Evolutionary conservation across 2,797 vertebrate genomes (phyloP).

Genomic region (Melanotaenia boesemani): DNA sequence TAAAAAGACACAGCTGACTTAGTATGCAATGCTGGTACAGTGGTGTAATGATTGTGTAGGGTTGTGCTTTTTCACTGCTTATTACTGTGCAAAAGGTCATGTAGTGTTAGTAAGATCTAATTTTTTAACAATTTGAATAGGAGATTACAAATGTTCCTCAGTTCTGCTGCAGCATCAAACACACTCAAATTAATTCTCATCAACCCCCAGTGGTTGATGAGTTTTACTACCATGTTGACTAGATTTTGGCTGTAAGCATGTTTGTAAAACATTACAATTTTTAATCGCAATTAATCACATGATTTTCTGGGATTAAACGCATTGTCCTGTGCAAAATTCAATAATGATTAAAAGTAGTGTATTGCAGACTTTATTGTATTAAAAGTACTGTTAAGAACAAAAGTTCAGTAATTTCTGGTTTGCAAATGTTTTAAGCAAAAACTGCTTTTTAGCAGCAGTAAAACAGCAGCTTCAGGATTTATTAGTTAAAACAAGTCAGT

Average conservation of each 20-base stretch:
- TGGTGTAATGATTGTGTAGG: neutral
- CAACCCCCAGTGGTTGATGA: neutral
- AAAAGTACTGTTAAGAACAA: too few species aligned
- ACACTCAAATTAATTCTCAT: neutral
- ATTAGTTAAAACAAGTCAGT: too few species aligned
- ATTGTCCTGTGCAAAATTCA: too few species aligned
- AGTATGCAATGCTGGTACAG: neutral
- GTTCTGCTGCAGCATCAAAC: slow-evolving; percentile 13
- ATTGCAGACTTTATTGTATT: too few species aligned
- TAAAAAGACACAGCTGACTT: slow-evolving; percentile 38
- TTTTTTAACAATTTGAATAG: neutral
- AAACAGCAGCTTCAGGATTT: too few species aligned
- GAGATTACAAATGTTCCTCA: slow-evolving; percentile 4
- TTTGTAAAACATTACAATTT: too few species aligned
- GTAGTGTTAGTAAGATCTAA: slow-evolving; percentile 14
- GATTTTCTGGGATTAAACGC: too few species aligned
- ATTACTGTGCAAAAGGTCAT: slow-evolving; percentile 32
- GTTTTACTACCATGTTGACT: neutral
- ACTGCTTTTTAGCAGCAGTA: too few species aligned
- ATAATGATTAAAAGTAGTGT: too few species aligned
- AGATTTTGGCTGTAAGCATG: neutral
- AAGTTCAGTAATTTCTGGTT: too few species aligned
- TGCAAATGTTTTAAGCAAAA: too few species aligned
- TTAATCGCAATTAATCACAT: too few species aligned
- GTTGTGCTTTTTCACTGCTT: slow-evolving; percentile 12